Conservation (phyloP, 1,140 invertebrate genomes). For the Hycleus phaleratus region DNA sequence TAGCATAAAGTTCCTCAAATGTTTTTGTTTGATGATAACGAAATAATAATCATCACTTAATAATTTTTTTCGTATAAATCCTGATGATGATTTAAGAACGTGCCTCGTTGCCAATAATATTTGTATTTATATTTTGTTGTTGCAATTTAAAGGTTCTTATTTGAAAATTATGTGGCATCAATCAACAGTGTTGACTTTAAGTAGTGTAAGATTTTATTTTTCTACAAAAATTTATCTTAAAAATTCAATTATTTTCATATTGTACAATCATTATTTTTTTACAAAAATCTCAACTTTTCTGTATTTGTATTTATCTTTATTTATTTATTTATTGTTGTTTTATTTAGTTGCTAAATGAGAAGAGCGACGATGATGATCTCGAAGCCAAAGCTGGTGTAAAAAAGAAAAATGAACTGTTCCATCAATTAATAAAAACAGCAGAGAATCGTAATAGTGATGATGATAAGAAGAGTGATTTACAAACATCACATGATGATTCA, state of each 20-base stretch:
- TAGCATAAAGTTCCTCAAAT: conserved; percentile 17
- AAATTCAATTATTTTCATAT: background rate
- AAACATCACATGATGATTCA: conserved; percentile 46
- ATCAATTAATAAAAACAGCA: conserved; percentile 66
- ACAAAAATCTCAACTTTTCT: too few species aligned
- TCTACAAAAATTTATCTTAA: background rate
- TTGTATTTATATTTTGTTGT: too few species aligned
- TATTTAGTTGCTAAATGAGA: conserved; percentile 72
- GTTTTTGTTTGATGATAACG: too few species aligned
- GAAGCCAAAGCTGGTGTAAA: conserved; percentile 52
- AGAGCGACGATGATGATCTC: conserved; percentile 69
- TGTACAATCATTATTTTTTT: background rate
- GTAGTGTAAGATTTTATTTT: conserved; percentile 3
- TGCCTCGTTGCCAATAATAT: too few species aligned
- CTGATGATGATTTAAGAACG: too few species aligned
- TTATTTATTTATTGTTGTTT: background rate
- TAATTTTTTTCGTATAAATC: too few species aligned
- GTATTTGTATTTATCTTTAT: background rate
- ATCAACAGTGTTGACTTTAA: background rate
- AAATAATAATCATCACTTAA: too few species aligned
- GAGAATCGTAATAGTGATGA: conserved; percentile 36
- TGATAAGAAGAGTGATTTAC: conserved; percentile 33
- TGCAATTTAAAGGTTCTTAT: too few species aligned
- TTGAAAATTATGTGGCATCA: too few species aligned
- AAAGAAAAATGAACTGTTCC: conserved; percentile 64